A percentile compares a stretch with the other conserved stretches of the same genome.
Conservation (phyloP, 2,113 vertebrate genomes). For the Sorex araneus region DNA sequence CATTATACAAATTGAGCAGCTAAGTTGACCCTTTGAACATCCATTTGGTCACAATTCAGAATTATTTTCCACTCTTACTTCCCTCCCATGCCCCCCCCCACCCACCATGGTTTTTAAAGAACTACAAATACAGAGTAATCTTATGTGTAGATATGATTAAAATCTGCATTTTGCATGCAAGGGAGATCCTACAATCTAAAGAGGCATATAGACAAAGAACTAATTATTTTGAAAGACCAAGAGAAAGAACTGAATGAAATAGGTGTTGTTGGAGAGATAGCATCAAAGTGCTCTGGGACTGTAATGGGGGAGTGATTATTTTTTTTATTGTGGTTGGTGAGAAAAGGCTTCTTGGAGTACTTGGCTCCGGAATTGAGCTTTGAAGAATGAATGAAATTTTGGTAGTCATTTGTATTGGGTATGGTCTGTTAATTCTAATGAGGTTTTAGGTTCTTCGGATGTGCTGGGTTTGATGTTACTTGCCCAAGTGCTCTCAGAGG, state of each 20-base stretch:
- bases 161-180: constrained; percentile 24
- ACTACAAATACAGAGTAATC: not conserved
- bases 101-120: not conserved
- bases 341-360: constrained; percentile 28
- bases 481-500: not conserved
- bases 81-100: not conserved
- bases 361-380: constrained; percentile 15
- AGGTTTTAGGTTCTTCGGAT: constrained; percentile 27
- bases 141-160: not conserved
- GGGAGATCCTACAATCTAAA: not conserved
- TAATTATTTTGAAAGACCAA: constrained; percentile 26
- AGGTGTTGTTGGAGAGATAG: not conserved
- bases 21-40: constrained; percentile 56
- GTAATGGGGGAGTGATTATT: constrained; percentile 15
- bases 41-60: constrained; percentile 52
- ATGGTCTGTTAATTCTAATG: not conserved
- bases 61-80: not conserved
- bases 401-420: not conserved
- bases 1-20: constrained; percentile 47
- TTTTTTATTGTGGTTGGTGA: not conserved
- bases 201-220: not conserved
- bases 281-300: not conserved
- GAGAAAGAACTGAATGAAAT: constrained; percentile 1
- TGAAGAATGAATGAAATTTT: constrained; percentile 60
- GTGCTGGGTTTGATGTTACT: not conserved